Percentiles rank a stretch among this genome's conserved stretches.
phyloP scores from a whole-genome alignment of 2,113 vertebrate genomes.

The Callionymus lyra region DNA sequence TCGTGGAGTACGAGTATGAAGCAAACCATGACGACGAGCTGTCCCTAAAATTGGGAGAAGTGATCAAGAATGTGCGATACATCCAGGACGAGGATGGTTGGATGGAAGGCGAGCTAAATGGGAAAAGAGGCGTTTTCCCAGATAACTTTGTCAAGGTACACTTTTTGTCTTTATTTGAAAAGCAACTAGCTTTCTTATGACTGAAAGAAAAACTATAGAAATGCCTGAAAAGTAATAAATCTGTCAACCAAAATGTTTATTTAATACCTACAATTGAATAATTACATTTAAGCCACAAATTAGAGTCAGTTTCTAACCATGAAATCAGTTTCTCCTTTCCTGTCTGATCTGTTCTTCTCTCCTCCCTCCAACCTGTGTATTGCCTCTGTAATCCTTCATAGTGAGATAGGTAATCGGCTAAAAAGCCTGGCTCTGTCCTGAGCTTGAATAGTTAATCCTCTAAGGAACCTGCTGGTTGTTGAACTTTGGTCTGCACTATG shows the following conservation, averaged over 20 bases:
- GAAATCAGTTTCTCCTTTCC: too few relatives aligned
- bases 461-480: slow-evolving; percentile 34
- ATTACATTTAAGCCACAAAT: too few relatives aligned
- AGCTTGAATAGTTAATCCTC: slow-evolving; percentile 33
- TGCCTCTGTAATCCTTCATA: slow-evolving; percentile 15
- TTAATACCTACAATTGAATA: too few relatives aligned
- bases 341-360: too few relatives aligned
- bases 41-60: slow-evolving; percentile 79
- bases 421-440: slow-evolving; percentile 25
- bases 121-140: slow-evolving; percentile 86
- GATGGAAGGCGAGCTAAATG: slow-evolving; percentile 90
- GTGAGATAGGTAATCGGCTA: slow-evolving; percentile 50
- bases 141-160: slow-evolving; percentile 96
- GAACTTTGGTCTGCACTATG: slow-evolving; percentile 44
- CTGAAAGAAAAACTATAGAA: too few relatives aligned
- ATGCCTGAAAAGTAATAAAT: too few relatives aligned
- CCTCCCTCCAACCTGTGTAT: background rate
- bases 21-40: slow-evolving; percentile 89
- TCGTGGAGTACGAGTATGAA: slow-evolving; percentile 91
- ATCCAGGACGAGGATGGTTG: slow-evolving; percentile 87
- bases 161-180: background rate
- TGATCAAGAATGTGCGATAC: slow-evolving; percentile 85
- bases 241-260: too few relatives aligned
- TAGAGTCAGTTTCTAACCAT: too few relatives aligned
- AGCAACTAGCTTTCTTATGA: too few relatives aligned